Base-by-base conservation (phyloP, 2,888 invertebrate genomes). In the Dynastes hyllus region DNA sequence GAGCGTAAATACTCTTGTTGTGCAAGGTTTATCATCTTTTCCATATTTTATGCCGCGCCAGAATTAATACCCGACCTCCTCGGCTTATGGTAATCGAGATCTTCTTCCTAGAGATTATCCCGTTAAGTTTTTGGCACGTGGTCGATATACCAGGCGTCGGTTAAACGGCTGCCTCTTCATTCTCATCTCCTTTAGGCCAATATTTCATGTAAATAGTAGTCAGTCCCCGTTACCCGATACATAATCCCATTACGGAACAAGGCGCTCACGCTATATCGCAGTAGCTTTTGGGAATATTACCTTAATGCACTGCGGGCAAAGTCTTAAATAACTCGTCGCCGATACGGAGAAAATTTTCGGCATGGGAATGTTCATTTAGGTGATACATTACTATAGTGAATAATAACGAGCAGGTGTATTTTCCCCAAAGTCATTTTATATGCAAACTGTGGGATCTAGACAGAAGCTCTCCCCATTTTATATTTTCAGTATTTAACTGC, bases 191-290 rank as follows among this genome's bases (percentile, higher is more conserved):
- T 51, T 63, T 32, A 22, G 27, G 69, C 29, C 29, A 51, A 69
- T 69, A 69, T 69, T 69, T 69, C 69, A 69, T 69, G 69, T 69
- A 69, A 69, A 69, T 69, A 69, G 69, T 51, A 69, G 27, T 51
- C 51, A 32, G 40, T 29, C 51, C 27, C 51, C 13, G 51, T 69
- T 69, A 51, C 69, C 69, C 51, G 51, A 51, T 69, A 69, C 69
- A 69, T 69, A 69, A 69, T 69, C 69, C 69, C 69, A 69, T 69
- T 69, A 69, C 29, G 63, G 32, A 32, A n/a, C 63, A 63, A 29
- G n/a, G 29, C 63, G 29, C 13, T 32, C 63, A 11, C 22, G 55
- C 22, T 58, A 63, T 58, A 63, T 11, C 45, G 45, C 11, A 32
- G 32, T 32, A 63, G 63, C 69, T 69, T 69, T 69, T 13, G 69